Evolutionary conservation across 2,888 invertebrate species (phyloP).

Genomic region (Ectemnius cavifrons): DNA sequence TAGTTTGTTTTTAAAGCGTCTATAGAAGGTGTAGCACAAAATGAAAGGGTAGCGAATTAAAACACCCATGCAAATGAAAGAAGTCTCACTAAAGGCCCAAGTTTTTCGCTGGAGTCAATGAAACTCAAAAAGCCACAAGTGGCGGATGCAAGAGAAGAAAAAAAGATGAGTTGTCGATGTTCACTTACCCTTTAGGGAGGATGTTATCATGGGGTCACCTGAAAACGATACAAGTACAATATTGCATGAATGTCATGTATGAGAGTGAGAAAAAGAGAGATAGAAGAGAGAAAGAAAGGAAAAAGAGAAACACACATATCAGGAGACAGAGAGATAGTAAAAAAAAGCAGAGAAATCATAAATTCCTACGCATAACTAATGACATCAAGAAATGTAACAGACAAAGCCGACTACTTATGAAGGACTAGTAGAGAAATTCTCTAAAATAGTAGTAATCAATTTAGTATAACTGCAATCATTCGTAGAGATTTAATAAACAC

Average conservation of each 20-base stretch:
- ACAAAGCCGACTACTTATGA: neutral
- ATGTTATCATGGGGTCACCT: slow-evolving; percentile 78
- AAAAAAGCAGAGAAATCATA: slow-evolving; percentile 16
- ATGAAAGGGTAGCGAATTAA: no score
- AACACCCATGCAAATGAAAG: no score
- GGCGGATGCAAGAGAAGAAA: slow-evolving; percentile 38
- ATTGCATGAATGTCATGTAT: slow-evolving; percentile 67
- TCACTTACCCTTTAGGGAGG: slow-evolving; percentile 78
- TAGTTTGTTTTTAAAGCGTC: no score
- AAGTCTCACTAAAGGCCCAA: no score
- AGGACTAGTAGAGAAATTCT: neutral
- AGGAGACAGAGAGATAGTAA: slow-evolving; percentile 9
- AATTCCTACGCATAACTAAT: neutral
- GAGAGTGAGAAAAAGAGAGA: slow-evolving; percentile 45
- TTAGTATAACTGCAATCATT: no score
- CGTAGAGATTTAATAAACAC: no score
- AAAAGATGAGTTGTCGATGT: slow-evolving; percentile 61
- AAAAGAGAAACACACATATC: slow-evolving; percentile 21
- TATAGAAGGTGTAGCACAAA: no score
- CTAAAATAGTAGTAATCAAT: no score
- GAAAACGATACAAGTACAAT: slow-evolving; percentile 76
- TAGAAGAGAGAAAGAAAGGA: slow-evolving; percentile 22
- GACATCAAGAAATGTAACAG: neutral
- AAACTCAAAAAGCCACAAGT: slow-evolving; percentile 34
- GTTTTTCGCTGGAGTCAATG: neutral